Evolutionary conservation across 2,113 vertebrate species (phyloP), one percentile per base, ranked within the genome.

Genomic region (Syngnathus typhle): DNA sequence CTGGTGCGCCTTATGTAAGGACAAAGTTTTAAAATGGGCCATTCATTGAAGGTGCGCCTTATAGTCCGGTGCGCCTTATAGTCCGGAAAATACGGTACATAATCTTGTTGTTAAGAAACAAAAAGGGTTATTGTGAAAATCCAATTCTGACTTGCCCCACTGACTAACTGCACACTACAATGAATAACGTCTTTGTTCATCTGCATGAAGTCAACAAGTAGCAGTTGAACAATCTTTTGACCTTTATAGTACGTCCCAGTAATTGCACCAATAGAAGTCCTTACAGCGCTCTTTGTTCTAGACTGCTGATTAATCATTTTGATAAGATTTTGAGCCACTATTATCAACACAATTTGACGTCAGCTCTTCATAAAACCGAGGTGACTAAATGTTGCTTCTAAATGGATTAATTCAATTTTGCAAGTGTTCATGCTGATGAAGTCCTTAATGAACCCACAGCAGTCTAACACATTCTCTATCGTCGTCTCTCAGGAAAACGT

Each of bases 361-460:
- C 1, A 23, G 27, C 11, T 5, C 27, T 12, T 58, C 13, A 58
- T 36, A 16, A 7, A 32, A 32, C 27, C 5, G 55, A 36, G 27
- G 13, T 37, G 55, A 58, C 32, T 36, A 58, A 58, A 18, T 36
- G 27, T 8, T 18, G 27, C 7, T 16, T 56, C 49, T 15, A 15
- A 56, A 1, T 16, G 8, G 55, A 7, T 76, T 88, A 66, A 76
- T 2, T 2, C 21, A 69, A 80, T 82, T 81, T 44, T 61, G 4
- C 10, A 70, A 77, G 67, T 83, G 82, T 64, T 1, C 52, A 64
- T 38, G 47, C 69, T 62, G 67, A 70, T 60, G 46, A 68, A 37
- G 41, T 75, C 71, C 80, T 65, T 78, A 79, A 76, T 81, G 67
- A 71, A 77, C 21, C 7, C 1, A 21, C 54, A 41, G 52, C 49